Conservation (phyloP, 2,888 invertebrate species). For the Netelia virgata region DNA sequence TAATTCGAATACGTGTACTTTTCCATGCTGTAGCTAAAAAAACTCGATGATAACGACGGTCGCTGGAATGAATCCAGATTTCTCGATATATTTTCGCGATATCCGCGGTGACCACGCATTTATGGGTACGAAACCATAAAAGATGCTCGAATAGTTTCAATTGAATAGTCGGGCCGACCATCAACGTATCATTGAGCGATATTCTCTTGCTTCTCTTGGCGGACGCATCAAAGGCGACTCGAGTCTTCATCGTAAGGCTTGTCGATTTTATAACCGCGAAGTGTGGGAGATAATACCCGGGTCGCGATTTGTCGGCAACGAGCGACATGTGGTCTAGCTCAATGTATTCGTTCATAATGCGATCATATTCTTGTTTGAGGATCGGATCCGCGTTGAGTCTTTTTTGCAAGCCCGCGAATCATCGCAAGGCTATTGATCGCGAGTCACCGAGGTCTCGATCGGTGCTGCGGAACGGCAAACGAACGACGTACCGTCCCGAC, state of each 20-base stretch:
- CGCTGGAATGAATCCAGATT: conserved; percentile 51
- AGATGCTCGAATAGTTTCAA: conserved; percentile 49
- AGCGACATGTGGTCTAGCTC: conserved; percentile 56
- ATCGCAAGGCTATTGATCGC: conserved; percentile 35
- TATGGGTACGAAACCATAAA: conserved; percentile 55
- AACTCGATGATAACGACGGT: conserved; percentile 62
- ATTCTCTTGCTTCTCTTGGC: conserved; percentile 30
- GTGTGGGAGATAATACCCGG: conserved; percentile 59
- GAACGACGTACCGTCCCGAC: conserved; percentile 52
- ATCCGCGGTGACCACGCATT: conserved; percentile 64
- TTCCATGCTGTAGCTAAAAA: conserved; percentile 50
- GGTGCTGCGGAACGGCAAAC: conserved; percentile 47
- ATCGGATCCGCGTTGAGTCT: conserved; percentile 37
- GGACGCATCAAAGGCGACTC: conserved; percentile 57
- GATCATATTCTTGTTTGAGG: conserved; percentile 49
- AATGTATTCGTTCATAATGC: conserved; percentile 58
- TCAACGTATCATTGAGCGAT: conserved; percentile 58
- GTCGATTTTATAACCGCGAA: conserved; percentile 55
- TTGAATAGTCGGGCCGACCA: conserved; percentile 64
- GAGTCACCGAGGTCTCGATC: conserved; percentile 55
- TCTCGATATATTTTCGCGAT: conserved; percentile 66
- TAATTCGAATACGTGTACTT: conserved; percentile 39
- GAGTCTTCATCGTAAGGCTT: conserved; percentile 53
- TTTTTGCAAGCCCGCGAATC: conserved; percentile 36
- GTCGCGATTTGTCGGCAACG: conserved; percentile 40